phyloP scores from a whole-genome alignment of 1,140 invertebrate genomes.

The Belonocnema kinseyi region DNA sequence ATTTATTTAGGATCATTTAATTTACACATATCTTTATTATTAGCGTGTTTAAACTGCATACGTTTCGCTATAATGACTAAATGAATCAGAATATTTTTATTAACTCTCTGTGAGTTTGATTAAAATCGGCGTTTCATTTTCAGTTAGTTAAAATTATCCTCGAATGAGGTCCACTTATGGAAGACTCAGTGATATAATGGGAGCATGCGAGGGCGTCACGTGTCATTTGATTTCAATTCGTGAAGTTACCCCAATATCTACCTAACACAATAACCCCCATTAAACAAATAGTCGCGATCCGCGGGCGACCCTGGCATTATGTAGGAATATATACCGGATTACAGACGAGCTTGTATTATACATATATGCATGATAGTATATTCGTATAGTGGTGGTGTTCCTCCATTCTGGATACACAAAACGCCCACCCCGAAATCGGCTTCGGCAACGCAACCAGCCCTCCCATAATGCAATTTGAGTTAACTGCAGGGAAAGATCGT shows the following conservation, averaged over 20 bases:
- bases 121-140: too few relatives aligned
- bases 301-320: background rate
- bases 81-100: too few relatives aligned
- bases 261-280: slow-evolving; percentile 66
- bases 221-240: slow-evolving; percentile 68
- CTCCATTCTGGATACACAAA: slow-evolving; percentile 49
- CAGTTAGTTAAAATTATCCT: background rate
- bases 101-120: too few relatives aligned
- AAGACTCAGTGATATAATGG: background rate
- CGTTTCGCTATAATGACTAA: too few relatives aligned
- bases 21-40: too few relatives aligned
- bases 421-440: slow-evolving; percentile 57
- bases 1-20: too few relatives aligned
- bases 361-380: slow-evolving; percentile 22
- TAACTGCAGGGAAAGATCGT: slow-evolving; percentile 64
- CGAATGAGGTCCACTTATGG: background rate
- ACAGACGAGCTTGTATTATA: background rate
- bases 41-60: too few relatives aligned
- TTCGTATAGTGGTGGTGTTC: slow-evolving; percentile 23
- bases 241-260: slow-evolving; percentile 43
- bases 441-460: slow-evolving; percentile 52
- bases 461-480: slow-evolving; percentile 62
- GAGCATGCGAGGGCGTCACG: slow-evolving; percentile 51
- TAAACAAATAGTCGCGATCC: slow-evolving; percentile 66
- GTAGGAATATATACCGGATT: background rate